These are phyloP conservation scores for Nudaria mundana DNA, from an alignment of 2,888 invertebrate genomes.

Conservation along the genomic window DNA sequence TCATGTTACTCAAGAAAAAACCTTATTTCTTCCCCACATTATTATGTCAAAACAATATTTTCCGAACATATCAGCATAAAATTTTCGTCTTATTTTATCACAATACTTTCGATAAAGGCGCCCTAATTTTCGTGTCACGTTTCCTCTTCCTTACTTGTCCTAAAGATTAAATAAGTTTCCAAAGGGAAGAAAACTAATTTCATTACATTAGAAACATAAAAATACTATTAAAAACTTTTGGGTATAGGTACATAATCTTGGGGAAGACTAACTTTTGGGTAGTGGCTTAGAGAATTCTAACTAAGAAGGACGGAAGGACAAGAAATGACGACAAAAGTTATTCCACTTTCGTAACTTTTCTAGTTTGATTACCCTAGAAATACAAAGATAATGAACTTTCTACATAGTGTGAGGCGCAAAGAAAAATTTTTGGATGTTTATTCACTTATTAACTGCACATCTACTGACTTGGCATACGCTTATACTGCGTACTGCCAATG, in stretches of 20 bases:
- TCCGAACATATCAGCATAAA: slow-evolving; percentile 16
- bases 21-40: too few species aligned
- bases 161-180: slow-evolving; percentile 27
- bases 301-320: slow-evolving; percentile 10
- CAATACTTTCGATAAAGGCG: slow-evolving; percentile 13
- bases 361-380: too few species aligned
- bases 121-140: slow-evolving; percentile 26
- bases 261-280: slow-evolving; percentile 24
- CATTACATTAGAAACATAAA: slow-evolving; percentile 37
- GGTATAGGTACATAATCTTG: slow-evolving; percentile 35
- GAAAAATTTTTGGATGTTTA: too few species aligned
- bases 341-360: too few species aligned
- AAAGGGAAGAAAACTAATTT: slow-evolving; percentile 34
- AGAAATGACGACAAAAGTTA: not conserved
- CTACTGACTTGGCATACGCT: too few species aligned
- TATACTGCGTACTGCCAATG: too few species aligned
- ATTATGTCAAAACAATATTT: too few species aligned
- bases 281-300: slow-evolving; percentile 17
- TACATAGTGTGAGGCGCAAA: too few species aligned
- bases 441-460: too few species aligned
- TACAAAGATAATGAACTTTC: too few species aligned
- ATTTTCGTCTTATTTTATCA: slow-evolving; percentile 17
- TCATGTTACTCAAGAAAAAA: too few species aligned
- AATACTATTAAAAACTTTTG: slow-evolving; percentile 42
- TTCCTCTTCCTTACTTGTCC: slow-evolving; percentile 14